phyloP scores from a whole-genome alignment of 2,888 invertebrate species.

The Arrhopalites spinosus region DNA sequence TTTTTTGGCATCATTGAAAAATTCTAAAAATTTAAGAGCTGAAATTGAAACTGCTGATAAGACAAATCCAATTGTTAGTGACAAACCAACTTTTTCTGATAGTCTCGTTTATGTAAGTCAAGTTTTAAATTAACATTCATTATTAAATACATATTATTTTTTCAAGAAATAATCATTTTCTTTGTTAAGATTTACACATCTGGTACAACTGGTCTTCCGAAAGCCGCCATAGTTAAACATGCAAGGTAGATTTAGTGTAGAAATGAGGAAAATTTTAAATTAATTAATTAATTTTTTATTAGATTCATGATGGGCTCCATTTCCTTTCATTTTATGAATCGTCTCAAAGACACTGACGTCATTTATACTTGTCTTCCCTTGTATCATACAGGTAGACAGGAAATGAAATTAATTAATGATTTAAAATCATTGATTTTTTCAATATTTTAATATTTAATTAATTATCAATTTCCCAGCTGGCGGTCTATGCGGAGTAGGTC shows the following conservation, averaged over 20 bases:
- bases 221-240: constrained; percentile 96
- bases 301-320: constrained; percentile 30
- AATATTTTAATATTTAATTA: no score
- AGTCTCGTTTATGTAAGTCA: constrained; percentile 4
- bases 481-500: constrained; percentile 22
- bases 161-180: no score
- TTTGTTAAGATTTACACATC: constrained; percentile 96
- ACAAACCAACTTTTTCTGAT: constrained; percentile 11
- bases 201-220: constrained; percentile 96
- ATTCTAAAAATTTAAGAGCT: neutral
- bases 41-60: neutral
- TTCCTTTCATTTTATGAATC: constrained; percentile 15
- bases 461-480: neutral
- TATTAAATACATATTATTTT: no score
- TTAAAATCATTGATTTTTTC: no score
- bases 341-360: neutral
- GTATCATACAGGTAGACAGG: constrained; percentile 25
- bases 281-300: neutral
- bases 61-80: neutral
- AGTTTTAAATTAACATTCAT: neutral
- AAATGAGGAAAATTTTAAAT: neutral
- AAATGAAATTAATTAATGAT: no score
- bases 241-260: constrained; percentile 69
- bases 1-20: neutral
- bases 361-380: constrained; percentile 33